Percentiles rank a stretch among this genome's conserved stretches.
Evolutionary conservation across 2,113 vertebrate species (phyloP).

Genomic region (Alethe castanea): DNA sequence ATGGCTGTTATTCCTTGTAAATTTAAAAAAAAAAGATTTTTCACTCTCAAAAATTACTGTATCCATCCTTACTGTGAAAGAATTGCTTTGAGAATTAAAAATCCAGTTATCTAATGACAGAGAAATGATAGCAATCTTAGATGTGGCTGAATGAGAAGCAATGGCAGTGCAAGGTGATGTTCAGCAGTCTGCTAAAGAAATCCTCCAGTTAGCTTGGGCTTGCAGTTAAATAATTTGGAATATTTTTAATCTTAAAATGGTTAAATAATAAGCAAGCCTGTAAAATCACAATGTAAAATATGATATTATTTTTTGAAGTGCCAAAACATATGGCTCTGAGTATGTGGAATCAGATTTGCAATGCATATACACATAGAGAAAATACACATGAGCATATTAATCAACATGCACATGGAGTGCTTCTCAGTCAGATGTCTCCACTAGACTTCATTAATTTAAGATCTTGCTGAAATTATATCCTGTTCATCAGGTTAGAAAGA

Average conservation of each 20-base stretch:
- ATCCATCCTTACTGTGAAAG: not conserved
- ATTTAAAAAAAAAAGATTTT: not conserved
- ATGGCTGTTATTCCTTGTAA: accelerated
- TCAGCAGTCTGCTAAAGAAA: not conserved
- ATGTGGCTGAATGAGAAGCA: not conserved
- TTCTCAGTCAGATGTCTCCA: not conserved
- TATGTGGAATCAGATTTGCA: not conserved
- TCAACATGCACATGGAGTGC: not conserved
- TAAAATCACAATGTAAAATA: not conserved
- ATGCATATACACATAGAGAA: not conserved
- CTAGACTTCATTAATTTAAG: not conserved
- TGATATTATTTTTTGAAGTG: not conserved
- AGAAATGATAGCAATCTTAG: not conserved
- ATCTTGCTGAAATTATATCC: not conserved
- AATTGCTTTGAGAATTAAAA: not conserved
- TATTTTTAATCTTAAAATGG: not conserved
- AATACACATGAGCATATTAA: not conserved
- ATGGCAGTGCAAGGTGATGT: not conserved
- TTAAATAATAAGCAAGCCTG: not conserved
- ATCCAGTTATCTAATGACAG: not conserved
- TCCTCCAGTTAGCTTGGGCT: not conserved
- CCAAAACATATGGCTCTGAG: not conserved
- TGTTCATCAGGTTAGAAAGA: not conserved
- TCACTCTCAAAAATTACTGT: not conserved
- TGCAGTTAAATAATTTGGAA: not conserved